Base-by-base conservation (phyloP, 2,888 invertebrate species). In the Plebejus anna region DNA sequence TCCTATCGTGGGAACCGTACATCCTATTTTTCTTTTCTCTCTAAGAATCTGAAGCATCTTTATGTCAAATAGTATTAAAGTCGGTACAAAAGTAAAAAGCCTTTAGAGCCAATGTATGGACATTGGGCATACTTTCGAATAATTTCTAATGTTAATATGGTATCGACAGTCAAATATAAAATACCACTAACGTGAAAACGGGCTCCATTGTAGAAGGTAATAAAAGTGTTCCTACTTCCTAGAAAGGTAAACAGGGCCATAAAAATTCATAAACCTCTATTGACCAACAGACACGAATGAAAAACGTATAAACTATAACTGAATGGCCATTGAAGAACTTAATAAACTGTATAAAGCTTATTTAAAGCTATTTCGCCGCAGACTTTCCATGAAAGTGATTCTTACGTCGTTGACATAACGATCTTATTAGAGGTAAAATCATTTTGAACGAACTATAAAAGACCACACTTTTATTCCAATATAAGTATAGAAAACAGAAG, bases 241-340 rank as follows among this genome's bases (percentile, higher is more conserved):
- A 66, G 66, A 32, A 66, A 13, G 28, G 66, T 66, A 66, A 66
- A 66, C 32, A 32, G 66, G 13, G 66, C 13, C 66, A 66, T 66
- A 66, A 66, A 66, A 66, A 66, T 32, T 66, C 66, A 66, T 32
- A 66, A 66, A 32, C 32, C 32, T 11, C 66, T 32, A 32, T 66
- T 13, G 32, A 66, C 11, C 32, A 32, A 66, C 32, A 32, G 32
- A 66, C 66, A 66, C 32, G 66, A 66, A 66, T 59, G 13, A 59
- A 59, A 59, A 22, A 59, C 59, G 22, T 7, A 59, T 66, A 66
- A 66, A 66, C 66, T 66, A 66, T 66, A 13, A 4, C 66, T 16
- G 32, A 32, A 32, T 32, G 32, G 13, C 13, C 61, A 61, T 66
- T 66, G 66, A 66, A 66, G 32, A 32, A 66, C 66, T 66, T 32